Percentiles rank a stretch among this genome's conserved stretches.
Conservation (phyloP, 2,888 invertebrate species). For the Auanema freiburgensis region DNA sequence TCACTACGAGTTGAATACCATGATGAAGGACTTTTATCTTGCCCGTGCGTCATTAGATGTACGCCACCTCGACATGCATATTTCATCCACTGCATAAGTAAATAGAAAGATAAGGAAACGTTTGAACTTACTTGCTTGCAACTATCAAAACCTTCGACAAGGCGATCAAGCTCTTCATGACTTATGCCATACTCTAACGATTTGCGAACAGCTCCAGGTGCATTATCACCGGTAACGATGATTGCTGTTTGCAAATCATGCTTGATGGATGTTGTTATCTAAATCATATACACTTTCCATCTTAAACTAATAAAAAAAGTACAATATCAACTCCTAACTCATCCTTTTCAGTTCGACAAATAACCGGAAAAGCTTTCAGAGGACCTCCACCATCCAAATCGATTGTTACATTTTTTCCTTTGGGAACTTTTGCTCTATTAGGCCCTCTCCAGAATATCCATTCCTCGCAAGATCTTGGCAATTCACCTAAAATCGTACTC, state of each 20-base stretch:
- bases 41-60: constrained; percentile 55
- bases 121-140: constrained; percentile 44
- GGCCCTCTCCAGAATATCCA: constrained; percentile 38
- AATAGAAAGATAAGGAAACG: neutral
- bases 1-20: constrained; percentile 50
- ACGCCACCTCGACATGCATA: constrained; percentile 57
- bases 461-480: constrained; percentile 60
- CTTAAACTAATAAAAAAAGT: neutral
- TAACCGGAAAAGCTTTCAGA: constrained; percentile 49
- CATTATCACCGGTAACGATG: constrained; percentile 52
- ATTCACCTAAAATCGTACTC: constrained; percentile 38
- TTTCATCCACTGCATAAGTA: constrained; percentile 41
- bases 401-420: constrained; percentile 47
- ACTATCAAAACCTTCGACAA: constrained; percentile 57
- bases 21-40: constrained; percentile 56
- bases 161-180: constrained; percentile 48
- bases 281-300: neutral
- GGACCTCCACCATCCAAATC: constrained; percentile 61
- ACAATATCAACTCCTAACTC: constrained; percentile 33
- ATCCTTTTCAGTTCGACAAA: constrained; percentile 45
- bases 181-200: constrained; percentile 52
- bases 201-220: constrained; percentile 54
- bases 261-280: constrained; percentile 37
- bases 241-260: constrained; percentile 47
- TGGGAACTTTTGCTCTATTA: constrained; percentile 23